phyloP scores from a whole-genome alignment of 2,113 vertebrate species.

The Saccopteryx leptura region DNA sequence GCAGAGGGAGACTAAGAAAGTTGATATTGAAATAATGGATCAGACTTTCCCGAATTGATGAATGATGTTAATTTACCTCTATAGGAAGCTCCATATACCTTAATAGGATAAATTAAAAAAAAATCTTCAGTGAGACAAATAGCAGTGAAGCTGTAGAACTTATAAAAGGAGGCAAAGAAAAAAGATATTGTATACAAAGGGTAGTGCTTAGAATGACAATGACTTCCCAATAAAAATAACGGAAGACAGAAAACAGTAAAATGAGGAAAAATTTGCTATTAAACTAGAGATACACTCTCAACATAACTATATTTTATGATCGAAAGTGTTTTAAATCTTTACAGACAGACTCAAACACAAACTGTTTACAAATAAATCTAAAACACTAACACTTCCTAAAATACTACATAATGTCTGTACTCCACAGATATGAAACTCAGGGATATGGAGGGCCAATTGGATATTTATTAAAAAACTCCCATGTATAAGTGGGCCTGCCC shows the following conservation, averaged over 20 bases:
- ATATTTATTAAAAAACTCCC: too few relatives aligned
- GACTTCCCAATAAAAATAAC: neutral
- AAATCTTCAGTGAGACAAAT: neutral
- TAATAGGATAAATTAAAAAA: neutral
- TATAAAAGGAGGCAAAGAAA: neutral
- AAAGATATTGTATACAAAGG: neutral
- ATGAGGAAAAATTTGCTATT: neutral
- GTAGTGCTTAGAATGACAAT: neutral
- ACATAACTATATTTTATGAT: neutral
- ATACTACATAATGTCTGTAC: neutral
- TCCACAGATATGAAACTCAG: neutral
- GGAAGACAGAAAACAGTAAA: neutral
- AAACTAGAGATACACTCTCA: neutral
- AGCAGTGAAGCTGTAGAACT: neutral
- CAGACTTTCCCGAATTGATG: neutral
- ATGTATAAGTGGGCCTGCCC: too few relatives aligned
- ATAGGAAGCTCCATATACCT: neutral
- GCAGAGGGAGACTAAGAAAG: neutral
- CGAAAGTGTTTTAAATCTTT: neutral
- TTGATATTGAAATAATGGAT: constrained; percentile 1
- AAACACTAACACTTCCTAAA: neutral
- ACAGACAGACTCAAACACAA: neutral
- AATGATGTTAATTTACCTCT: neutral
- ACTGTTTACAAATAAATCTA: neutral
- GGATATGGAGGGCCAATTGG: too few relatives aligned